Evolutionary conservation across 2,113 vertebrate species (phyloP), one percentile per base, ranked within the genome.

Genomic region (Anarrhichthys ocellatus): DNA sequence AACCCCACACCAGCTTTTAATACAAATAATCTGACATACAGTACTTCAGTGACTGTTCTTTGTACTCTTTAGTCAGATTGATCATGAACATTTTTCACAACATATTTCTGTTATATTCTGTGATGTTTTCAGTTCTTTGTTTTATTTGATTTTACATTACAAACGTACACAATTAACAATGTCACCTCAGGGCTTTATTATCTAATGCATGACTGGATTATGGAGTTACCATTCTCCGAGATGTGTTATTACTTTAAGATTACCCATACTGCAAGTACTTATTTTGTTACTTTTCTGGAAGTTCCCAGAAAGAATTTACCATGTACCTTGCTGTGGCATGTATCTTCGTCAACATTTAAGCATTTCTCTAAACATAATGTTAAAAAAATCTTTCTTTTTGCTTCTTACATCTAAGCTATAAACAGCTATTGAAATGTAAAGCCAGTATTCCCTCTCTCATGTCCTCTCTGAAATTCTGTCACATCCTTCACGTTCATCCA

Each of bases 401-500:
- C 36, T 65, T 73, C 20, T 58, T 65, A n/a, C 34, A 67, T 69
- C 2, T 20, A 27, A 20, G 59, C 64, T 59, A 32, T 40, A 36
- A 70, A 48, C 59, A 71, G 40, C 62, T 34, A 75, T 22, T n/a
- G 61, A 56, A 83, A 77, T 82, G 24, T 76, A 70, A 46, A 75
- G 32, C 68, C 36, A 44, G 50, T 20, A 11, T 36, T 68, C 2
- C 36, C 44, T 82, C 56, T 58, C 56, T 80, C 17, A 11, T 29
- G 65, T 2, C 36, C 44, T 82, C 56, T 59, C 56, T 80, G 59
- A 80, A 75, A 78, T 86, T 71, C 46, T 76, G n/a, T 59, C 72
- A n/a, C 42, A 59, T 36, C 52, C 38, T 69, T 63, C 78, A 72
- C 83, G 82, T 81, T 80, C 73, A 73, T 87, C 73, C 68, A 54